A percentile compares a stretch with the other conserved stretches of the same genome.
These are phyloP conservation scores for Timema podura DNA, from an alignment of 2,888 invertebrate genomes.

Conservation along the genomic window DNA sequence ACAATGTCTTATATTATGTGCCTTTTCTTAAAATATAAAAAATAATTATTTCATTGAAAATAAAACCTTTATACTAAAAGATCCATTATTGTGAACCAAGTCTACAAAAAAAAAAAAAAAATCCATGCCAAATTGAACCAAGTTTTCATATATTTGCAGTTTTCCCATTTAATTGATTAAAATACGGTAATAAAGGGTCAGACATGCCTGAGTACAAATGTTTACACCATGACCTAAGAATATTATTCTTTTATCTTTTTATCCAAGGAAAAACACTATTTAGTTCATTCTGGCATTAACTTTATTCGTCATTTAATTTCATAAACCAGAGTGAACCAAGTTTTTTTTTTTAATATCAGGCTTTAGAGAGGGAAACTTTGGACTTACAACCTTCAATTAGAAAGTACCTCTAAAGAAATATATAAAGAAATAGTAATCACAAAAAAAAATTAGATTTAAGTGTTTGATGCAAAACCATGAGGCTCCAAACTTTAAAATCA, in stretches of 20 bases:
- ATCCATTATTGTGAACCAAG: background rate
- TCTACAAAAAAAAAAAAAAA: background rate
- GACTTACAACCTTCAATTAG: no score
- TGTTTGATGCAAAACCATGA: no score
- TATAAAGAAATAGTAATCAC: no score
- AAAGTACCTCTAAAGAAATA: no score
- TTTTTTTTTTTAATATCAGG: background rate
- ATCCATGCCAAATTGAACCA: background rate
- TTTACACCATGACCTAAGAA: background rate
- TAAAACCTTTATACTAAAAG: background rate
- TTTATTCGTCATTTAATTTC: background rate
- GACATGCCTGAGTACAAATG: background rate
- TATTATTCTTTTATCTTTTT: background rate
- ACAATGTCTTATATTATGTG: no score
- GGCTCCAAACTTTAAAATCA: no score
- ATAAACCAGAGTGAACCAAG: constrained; percentile 4
- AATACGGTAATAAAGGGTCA: background rate
- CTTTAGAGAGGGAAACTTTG: no score
- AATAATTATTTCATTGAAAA: no score
- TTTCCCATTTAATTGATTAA: background rate
- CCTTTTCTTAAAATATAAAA: no score
- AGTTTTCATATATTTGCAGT: background rate
- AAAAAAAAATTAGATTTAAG: no score
- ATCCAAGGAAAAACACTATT: background rate
- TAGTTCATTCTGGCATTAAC: background rate